Evolutionary conservation across 2,113 vertebrate genomes (phyloP), one percentile per base, ranked within the genome.

Genomic region (Psittacula cyanocephala): DNA sequence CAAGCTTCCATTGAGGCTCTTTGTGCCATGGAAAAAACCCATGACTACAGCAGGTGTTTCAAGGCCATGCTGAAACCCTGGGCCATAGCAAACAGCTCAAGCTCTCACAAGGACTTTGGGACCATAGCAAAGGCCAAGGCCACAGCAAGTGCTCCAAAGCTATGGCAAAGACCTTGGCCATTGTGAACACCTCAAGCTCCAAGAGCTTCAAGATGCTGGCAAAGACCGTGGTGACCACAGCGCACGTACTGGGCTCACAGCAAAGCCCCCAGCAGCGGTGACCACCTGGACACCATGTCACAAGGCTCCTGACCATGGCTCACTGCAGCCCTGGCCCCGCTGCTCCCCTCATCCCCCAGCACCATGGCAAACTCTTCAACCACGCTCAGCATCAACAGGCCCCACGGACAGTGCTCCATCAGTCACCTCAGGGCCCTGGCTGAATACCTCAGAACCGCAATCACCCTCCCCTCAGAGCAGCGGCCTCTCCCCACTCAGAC

Each of bases 231-330:
- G 22, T 16, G 57, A n/a, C 57, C 33, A 59, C 22, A 35, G 33
- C 15, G 13, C 57, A 59, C 14, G 57, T 59, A n/a, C 5, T 8
- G 13, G 11, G 9, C 17, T 5, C 11, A 17, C 2, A 4, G 39
- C 19, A 29, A 46, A 28, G 41, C 11, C 11, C 67, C 22, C 15
- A 35, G 60, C 60, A 29, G 4, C 3, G n/a, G 29, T 9, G 23
- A 22, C 15, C 44, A 13, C 24, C 44, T 35, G 57, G 57, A 59
- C 57, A 35, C 57, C 57, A 35, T 16, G 33, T 35, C 57, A 35
- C 33, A 3, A 22, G 22, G 43, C 49, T 14, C 49, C 14, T 5
- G 23, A 1, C 75, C n/a, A 7, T 0, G 33, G 37, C 13, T 13
- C 33, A 64, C 33, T 13, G 6, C 57, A 31, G 59, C 20, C 44